Percentiles rank a stretch among this genome's conserved stretches.
These are phyloP conservation scores for Zaprionus africanus DNA, from an alignment of 1,140 invertebrate genomes.

Conservation along the genomic window DNA sequence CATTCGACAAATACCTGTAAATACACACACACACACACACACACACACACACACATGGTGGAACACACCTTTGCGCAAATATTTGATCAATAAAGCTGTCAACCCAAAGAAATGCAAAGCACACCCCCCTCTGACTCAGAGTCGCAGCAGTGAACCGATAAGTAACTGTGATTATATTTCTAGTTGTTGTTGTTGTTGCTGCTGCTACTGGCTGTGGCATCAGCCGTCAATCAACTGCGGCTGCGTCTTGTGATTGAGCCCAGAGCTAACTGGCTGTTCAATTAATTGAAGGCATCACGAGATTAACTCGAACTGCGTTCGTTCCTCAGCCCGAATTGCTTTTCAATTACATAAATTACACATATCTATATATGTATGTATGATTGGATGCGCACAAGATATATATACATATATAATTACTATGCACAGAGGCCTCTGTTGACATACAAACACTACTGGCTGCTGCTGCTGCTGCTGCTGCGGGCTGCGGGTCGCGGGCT, in stretches of 20 bases:
- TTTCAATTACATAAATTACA: conserved; percentile 80
- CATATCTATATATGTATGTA: conserved; percentile 5
- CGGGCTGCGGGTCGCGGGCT: conserved; percentile 45
- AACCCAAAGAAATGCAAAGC: conserved; percentile 40
- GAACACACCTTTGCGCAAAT: conserved; percentile 45
- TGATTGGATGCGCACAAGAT: not conserved
- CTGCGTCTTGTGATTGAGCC: conserved; percentile 41
- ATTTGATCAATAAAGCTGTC: conserved; percentile 73
- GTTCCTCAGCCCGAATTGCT: conserved; percentile 43
- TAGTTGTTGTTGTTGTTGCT: conserved; percentile 1
- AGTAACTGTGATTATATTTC: not conserved
- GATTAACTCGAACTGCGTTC: conserved; percentile 56
- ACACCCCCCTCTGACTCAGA: conserved; percentile 32
- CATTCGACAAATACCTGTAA: conserved; percentile 31
- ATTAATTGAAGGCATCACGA: conserved; percentile 67
- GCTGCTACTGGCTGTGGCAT: not conserved
- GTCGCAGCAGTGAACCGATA: conserved; percentile 11
- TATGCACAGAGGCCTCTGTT: conserved; percentile 30
- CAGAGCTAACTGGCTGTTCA: conserved; percentile 14
- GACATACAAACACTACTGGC: conserved; percentile 59
- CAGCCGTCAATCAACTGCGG: conserved; percentile 21
- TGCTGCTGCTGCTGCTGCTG: conserved; percentile 47
- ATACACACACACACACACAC: conserved; percentile 41
- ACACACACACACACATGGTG: conserved; percentile 19
- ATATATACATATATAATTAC: not conserved